Evolutionary conservation across 2,113 vertebrate species (phyloP), one percentile per base, ranked within the genome.

Genomic region (Nestor notabilis): DNA sequence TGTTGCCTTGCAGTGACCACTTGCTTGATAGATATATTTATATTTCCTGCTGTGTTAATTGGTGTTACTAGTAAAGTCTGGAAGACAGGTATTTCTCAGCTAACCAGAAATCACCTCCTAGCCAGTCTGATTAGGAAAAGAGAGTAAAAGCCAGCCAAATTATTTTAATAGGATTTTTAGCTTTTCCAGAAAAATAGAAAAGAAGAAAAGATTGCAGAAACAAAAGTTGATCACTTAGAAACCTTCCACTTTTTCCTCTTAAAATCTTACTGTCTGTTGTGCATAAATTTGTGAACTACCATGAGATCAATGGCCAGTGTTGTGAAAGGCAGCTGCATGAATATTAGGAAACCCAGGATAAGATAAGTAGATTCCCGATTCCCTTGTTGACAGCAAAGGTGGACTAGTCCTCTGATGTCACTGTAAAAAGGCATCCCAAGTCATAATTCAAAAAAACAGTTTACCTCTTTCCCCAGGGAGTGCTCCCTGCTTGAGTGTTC

Each of bases 31-130:
- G 78, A 90, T 91, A 83, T 90, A 74, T 76, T 87, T 94, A 2
- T 82, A 74, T 85, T 95, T 79, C 91, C 72, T 91, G 37, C 77
- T 96, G 91, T 92, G 77, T 82, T 97, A 92, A 90, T 95, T 94
- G 47, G 9, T 64, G 41, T 44, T 79, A n/a, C 68, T 71, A 64
- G 43, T 56, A 56, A 79, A 83, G 31, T 58, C 89, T 94, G 47
- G n/a, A 72, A 88, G 79, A 74, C 28, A 85, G 65, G 33, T 94
- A 83, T 77, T 94, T 89, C 41, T 91, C 61, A 76, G 49, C 66
- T 92, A 84, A 79, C 44, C 80, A 80, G 52, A 93, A 89, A 37
- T 82, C 41, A 49, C 66, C 82, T 82, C 20, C 43, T 84, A 79
- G 18, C 39, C 83, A 50, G 25, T 76, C 31, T 90, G 43, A 95